These are phyloP conservation scores for Ophiothrix spiculata DNA, from an alignment of 35 echinoderm and acorn worm species.

Conservation along the genomic window DNA sequence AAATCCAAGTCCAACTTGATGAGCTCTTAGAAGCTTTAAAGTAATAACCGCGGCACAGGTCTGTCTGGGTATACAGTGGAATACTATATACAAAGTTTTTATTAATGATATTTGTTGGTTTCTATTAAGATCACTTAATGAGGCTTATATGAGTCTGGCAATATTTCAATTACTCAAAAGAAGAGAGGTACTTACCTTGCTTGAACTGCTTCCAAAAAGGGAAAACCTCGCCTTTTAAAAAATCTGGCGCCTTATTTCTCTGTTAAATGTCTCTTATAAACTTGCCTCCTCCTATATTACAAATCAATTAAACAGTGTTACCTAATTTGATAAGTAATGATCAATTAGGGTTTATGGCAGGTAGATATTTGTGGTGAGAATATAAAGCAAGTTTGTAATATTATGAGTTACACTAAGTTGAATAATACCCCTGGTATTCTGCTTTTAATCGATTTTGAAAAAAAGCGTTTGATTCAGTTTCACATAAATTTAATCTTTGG, in stretches of 20 bases:
- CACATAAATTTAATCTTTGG: neutral
- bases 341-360: slow-evolving; percentile 7
- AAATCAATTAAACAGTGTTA: neutral
- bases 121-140: neutral
- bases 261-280: neutral
- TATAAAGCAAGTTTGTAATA: slow-evolving; percentile 10
- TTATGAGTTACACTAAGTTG: slow-evolving; percentile 18
- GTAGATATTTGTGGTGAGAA: slow-evolving; percentile 22
- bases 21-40: neutral
- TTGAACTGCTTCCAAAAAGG: neutral
- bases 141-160: neutral
- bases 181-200: neutral
- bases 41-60: neutral
- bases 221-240: neutral
- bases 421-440: neutral
- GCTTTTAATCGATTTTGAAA: neutral
- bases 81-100: too few relatives aligned
- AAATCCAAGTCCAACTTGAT: neutral
- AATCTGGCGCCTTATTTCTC: neutral
- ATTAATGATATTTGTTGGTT: too few relatives aligned
- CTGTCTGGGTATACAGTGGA: too few relatives aligned
- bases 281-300: neutral
- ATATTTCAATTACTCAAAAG: neutral
- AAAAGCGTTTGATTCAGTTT: neutral
- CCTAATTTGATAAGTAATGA: slow-evolving; percentile 5